These are phyloP conservation scores for Donacobius atricapilla DNA, from an alignment of 2,113 vertebrate species.

Conservation along the genomic window DNA sequence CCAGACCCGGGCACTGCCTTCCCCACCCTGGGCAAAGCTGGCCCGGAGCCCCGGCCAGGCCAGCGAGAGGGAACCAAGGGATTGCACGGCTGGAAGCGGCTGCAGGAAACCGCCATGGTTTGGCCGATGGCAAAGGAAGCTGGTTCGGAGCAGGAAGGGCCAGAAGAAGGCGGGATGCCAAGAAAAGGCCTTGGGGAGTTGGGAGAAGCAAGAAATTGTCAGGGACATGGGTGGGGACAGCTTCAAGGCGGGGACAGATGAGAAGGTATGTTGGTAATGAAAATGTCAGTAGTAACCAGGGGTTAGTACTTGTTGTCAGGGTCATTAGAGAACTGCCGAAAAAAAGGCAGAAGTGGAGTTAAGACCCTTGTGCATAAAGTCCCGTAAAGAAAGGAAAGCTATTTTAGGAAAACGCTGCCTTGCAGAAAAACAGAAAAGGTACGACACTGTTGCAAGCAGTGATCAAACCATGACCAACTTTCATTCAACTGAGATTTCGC, in stretches of 20 bases:
- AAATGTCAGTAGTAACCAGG: neutral
- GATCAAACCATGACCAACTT: rapidly evolving
- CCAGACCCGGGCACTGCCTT: neutral
- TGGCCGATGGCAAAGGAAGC: rapidly evolving
- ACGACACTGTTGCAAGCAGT: rapidly evolving
- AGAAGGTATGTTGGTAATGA: neutral
- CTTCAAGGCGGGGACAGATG: neutral
- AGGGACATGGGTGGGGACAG: neutral
- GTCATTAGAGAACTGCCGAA: neutral
- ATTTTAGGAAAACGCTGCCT: neutral
- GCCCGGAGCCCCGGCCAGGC: neutral
- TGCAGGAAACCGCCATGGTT: rapidly evolving
- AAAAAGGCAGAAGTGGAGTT: neutral
- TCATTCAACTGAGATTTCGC: rapidly evolving
- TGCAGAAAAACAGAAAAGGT: too few relatives aligned
- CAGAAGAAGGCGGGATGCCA: neutral
- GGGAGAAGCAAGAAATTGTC: neutral
- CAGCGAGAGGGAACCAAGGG: rapidly evolving
- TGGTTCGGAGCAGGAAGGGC: neutral
- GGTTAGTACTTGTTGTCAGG: neutral
- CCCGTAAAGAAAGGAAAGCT: neutral
- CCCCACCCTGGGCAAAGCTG: neutral
- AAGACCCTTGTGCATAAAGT: neutral
- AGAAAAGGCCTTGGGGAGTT: neutral
- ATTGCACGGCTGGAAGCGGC: too few relatives aligned